Evolutionary conservation across 2,797 vertebrate species (phyloP).

Genomic region (Sebastes taczanowskii): DNA sequence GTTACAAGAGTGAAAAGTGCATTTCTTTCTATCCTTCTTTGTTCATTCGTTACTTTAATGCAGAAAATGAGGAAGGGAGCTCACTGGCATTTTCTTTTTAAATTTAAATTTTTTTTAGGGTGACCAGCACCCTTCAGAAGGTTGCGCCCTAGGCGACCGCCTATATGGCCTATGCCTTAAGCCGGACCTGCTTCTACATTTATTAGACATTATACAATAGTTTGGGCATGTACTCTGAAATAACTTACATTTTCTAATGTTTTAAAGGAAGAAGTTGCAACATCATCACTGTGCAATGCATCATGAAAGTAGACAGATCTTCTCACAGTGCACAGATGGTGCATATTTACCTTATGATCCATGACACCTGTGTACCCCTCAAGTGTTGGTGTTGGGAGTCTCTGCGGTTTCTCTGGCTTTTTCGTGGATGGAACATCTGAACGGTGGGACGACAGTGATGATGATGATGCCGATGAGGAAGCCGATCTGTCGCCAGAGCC

Average conservation of each 20-base stretch:
- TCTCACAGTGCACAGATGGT: background rate
- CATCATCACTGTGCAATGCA: background rate
- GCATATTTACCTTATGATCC: slow-evolving; percentile 90
- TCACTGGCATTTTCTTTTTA: too few species aligned
- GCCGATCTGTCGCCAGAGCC: slow-evolving; percentile 65
- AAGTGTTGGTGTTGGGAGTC: slow-evolving; percentile 65
- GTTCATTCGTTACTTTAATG: too few species aligned
- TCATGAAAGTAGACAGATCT: background rate
- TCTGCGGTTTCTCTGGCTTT: slow-evolving; percentile 37
- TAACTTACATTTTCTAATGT: background rate
- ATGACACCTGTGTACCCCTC: slow-evolving; percentile 89
- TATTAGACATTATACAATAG: background rate
- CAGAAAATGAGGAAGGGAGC: too few species aligned
- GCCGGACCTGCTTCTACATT: background rate
- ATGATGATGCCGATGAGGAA: background rate
- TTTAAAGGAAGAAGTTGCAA: background rate
- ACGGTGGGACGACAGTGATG: slow-evolving; percentile 12
- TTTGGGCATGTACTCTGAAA: background rate
- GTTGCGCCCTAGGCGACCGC: too few species aligned
- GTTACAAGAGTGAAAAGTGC: too few species aligned
- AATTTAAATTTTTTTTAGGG: too few species aligned
- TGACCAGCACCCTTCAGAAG: too few species aligned
- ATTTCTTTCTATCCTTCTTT: too few species aligned
- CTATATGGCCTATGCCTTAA: background rate
- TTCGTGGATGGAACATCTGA: slow-evolving; percentile 23